phyloP scores from a whole-genome alignment of 1,140 invertebrate genomes.

The Anastatus disparis region DNA sequence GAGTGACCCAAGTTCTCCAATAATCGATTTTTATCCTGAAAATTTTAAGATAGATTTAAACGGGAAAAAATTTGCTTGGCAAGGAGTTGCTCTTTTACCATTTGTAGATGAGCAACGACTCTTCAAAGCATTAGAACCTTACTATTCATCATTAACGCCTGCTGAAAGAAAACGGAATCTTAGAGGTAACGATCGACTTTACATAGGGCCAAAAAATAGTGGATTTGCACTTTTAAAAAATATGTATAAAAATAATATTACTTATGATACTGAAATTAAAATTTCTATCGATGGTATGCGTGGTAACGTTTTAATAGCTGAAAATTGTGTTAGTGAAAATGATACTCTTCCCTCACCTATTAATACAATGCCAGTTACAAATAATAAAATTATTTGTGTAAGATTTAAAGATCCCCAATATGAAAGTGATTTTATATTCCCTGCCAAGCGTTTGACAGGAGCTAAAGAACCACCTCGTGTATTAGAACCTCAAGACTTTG shows the following conservation, averaged over 20 bases:
- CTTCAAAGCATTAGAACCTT: conserved; percentile 85
- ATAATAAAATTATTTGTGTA: conserved; percentile 71
- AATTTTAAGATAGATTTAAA: conserved; percentile 99
- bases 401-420: conserved; percentile 86
- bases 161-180: conserved; percentile 82
- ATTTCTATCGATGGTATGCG: conserved; percentile 77
- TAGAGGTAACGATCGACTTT: conserved; percentile 83
- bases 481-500: conserved; percentile 83
- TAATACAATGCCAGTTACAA: conserved; percentile 69
- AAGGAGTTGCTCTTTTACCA: conserved; percentile 96
- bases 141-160: conserved; percentile 81
- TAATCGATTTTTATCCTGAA: conserved; percentile 99
- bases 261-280: conserved; percentile 66
- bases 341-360: conserved; percentile 79
- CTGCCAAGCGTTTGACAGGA: conserved; percentile 76
- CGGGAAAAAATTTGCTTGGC: conserved; percentile 99
- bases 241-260: conserved; percentile 72
- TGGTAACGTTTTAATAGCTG: conserved; percentile 77
- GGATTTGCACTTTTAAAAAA: conserved; percentile 77
- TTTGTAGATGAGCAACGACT: conserved; percentile 97
- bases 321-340: conserved; percentile 73
- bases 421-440: conserved; percentile 79
- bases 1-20: conserved; percentile 90
- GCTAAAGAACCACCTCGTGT: conserved; percentile 78
- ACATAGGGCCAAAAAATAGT: conserved; percentile 77